phyloP scores from a whole-genome alignment of 2,113 vertebrate genomes.

The Columbina picui region DNA sequence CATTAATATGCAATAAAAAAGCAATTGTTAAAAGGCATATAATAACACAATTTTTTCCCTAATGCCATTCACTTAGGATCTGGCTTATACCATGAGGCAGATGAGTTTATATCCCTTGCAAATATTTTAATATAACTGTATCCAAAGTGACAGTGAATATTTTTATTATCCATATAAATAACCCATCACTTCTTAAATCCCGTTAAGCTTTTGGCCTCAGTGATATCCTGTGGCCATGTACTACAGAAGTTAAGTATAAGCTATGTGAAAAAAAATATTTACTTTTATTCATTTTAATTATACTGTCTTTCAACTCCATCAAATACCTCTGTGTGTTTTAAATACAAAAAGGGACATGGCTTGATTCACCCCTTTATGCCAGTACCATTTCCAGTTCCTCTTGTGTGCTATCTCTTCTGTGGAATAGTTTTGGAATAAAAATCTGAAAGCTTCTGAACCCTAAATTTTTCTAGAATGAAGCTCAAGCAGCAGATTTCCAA shows the following conservation, averaged over 20 bases:
- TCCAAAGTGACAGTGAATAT: slow-evolving; percentile 40
- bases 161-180: slow-evolving; percentile 45
- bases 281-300: not conserved
- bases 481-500: not conserved
- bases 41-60: not conserved
- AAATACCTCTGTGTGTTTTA: not conserved
- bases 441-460: not conserved
- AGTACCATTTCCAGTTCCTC: not conserved
- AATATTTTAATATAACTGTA: slow-evolving; percentile 43
- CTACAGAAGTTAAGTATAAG: not conserved
- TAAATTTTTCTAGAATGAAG: not conserved
- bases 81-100: not conserved
- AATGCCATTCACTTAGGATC: not conserved
- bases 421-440: not conserved
- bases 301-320: not conserved
- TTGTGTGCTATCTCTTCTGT: not conserved
- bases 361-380: not conserved
- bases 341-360: not conserved
- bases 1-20: not conserved
- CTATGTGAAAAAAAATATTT: slow-evolving; percentile 13
- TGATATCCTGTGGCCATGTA: not conserved
- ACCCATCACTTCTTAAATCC: slow-evolving; percentile 33
- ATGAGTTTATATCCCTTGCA: slow-evolving; percentile 22
- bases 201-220: slow-evolving; percentile 15
- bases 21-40: not conserved